Evolutionary conservation across 2,888 invertebrate species (phyloP).

Genomic region (Limenitis camilla): DNA sequence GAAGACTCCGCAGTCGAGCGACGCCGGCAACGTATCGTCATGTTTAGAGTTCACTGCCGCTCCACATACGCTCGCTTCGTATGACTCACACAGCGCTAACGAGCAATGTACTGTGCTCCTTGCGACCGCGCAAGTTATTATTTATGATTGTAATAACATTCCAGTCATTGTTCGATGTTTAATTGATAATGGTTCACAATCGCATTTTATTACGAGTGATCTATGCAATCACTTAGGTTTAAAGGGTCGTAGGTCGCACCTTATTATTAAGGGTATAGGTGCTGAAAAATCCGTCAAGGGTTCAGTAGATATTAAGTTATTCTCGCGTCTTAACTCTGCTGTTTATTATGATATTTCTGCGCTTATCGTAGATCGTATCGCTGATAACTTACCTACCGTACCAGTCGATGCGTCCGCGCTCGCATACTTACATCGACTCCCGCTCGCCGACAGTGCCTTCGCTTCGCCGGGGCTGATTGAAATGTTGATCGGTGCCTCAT

Average conservation of each 20-base stretch:
- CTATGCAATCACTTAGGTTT: no score
- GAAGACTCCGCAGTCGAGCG: not conserved
- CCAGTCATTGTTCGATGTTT: not conserved
- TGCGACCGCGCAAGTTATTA: not conserved
- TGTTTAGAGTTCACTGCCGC: not conserved
- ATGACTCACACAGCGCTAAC: not conserved
- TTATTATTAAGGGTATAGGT: slow-evolving; percentile 8
- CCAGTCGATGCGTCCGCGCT: not conserved
- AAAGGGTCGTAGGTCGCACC: not conserved
- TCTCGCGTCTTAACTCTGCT: slow-evolving; percentile 9
- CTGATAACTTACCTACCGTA: no score
- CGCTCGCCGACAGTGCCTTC: not conserved
- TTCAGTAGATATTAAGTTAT: not conserved
- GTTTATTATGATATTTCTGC: no score
- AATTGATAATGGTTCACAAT: no score
- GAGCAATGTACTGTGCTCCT: no score
- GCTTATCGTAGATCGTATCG: no score
- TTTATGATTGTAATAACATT: not conserved
- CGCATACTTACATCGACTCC: not conserved
- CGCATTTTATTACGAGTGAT: no score
- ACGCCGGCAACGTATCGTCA: not conserved
- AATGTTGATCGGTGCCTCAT: no score
- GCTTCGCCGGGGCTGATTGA: not conserved
- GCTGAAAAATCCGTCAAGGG: slow-evolving; percentile 5
- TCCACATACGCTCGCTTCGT: not conserved